Evolutionary conservation across 1,140 invertebrate genomes (phyloP).

Genomic region (Pogonognathellus flavescens): DNA sequence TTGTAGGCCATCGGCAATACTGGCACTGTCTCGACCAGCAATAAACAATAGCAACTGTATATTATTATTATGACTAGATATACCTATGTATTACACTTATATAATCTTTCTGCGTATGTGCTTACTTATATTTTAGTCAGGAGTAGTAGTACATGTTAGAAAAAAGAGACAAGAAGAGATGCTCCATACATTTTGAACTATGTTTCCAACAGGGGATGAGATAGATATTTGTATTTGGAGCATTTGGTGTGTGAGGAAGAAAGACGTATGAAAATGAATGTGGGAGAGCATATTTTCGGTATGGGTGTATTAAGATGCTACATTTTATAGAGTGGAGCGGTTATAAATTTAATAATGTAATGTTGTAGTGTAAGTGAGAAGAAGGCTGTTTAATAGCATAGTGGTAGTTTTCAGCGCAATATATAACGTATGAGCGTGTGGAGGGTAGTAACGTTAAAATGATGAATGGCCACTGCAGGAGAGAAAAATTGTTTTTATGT

Average conservation of each 20-base stretch:
- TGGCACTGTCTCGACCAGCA: neutral
- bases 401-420: too few relatives aligned
- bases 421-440: neutral
- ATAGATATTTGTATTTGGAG: neutral
- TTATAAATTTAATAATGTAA: neutral
- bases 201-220: neutral
- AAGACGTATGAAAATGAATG: constrained; percentile 34
- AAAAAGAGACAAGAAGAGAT: too few relatives aligned
- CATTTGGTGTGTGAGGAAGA: neutral
- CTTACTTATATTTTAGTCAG: neutral
- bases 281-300: neutral
- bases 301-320: neutral
- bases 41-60: constrained; percentile 23
- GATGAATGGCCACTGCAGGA: constrained; percentile 36
- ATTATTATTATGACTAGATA: constrained; percentile 31
- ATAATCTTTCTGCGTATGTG: neutral
- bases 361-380: neutral
- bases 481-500: constrained; percentile 14
- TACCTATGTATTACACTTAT: too few relatives aligned
- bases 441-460: neutral
- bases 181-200: neutral
- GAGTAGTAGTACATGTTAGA: too few relatives aligned
- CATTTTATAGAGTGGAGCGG: neutral
- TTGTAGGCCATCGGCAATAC: neutral
- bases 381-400: neutral